A percentile compares a stretch with the other conserved stretches of the same genome.
These are phyloP conservation scores for Belgica antarctica DNA, from an alignment of 2,888 invertebrate genomes.

Conservation along the genomic window DNA sequence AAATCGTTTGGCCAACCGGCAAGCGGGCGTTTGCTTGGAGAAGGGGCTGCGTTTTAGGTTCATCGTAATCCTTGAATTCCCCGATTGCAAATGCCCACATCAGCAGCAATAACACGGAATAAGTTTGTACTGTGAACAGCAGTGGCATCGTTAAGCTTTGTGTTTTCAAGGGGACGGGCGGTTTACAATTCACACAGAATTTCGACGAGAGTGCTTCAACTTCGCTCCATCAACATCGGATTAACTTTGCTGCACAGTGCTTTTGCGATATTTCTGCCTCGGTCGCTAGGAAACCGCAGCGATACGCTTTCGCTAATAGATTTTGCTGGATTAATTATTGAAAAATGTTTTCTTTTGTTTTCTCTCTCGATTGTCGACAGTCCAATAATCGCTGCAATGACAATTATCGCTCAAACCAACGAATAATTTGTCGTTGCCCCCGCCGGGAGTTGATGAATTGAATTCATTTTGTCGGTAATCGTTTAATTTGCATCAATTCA, in stretches of 20 bases:
- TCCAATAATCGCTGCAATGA: background rate
- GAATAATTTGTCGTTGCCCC: background rate
- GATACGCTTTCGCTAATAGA: background rate
- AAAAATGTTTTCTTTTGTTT: background rate
- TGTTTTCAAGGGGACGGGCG: background rate
- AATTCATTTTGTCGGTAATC: background rate
- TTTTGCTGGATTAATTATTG: conserved; percentile 4
- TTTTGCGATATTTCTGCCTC: background rate
- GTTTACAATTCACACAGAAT: background rate
- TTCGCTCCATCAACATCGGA: background rate
- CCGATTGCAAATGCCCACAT: conserved; percentile 1
- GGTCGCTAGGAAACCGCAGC: no score
- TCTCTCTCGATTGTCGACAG: background rate
- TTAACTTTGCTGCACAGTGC: background rate
- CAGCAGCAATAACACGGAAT: conserved; percentile 6
- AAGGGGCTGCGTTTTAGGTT: background rate
- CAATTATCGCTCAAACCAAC: background rate
- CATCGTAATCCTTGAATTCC: background rate
- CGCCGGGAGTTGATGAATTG: background rate
- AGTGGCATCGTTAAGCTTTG: background rate
- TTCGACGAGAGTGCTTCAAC: background rate
- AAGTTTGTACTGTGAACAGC: background rate
- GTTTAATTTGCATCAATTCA: background rate
- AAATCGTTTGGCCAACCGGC: background rate
- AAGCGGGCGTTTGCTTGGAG: background rate